Base-by-base conservation (phyloP, 2,888 invertebrate species). In the Leptogaster cylindrica region DNA sequence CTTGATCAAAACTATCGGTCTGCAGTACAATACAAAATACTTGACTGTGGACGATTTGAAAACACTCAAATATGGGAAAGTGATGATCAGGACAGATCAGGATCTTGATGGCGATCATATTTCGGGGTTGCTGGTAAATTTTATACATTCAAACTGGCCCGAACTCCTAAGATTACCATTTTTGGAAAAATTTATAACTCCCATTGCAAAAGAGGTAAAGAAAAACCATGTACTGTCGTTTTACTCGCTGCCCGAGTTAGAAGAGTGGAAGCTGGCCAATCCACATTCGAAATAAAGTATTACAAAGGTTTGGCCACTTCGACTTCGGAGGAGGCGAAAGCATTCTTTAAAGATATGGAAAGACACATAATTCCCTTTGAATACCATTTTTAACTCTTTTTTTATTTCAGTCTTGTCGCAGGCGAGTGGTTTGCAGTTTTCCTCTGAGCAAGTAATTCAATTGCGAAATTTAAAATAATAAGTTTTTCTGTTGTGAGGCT, bases 241-340 rank as follows among this genome's bases (percentile, higher is more conserved):
- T 79, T 99, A 93, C 83, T 97, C 97, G 1, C 80, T 99, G 74
- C 99, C 99, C 0, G 99, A 99, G 81, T 97, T 98, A 81, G 95
- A 97, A 74, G 95, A 97, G 77, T 99, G 99, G 99, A 96, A 96
- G 79, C 84, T 84, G 28, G 89, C 89, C 73, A 97, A 94, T 0
- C 87, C 89, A 92, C 92, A 0, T 99, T 88, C 83, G 90, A 88
- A 79, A 88, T 97, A 83, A 99, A 99, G 85, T 99, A 99, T 91
- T 99, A 99, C 96, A 99, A 99, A 92, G 98, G 97, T 92, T 92
- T 98, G 95, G 99, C 99, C 88, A 99, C 99, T 82, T 98, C 97
- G 76, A 95, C 96, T 65, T 90, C 97, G 0, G 92, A 93, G 82
- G 99, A 99, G 84, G 98, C 98, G 33, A 97, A 97, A 82, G 98